Evolutionary conservation across 2,797 vertebrate genomes (phyloP), one percentile per base, ranked within the genome.

Genomic region (Sebastes iracundus): DNA sequence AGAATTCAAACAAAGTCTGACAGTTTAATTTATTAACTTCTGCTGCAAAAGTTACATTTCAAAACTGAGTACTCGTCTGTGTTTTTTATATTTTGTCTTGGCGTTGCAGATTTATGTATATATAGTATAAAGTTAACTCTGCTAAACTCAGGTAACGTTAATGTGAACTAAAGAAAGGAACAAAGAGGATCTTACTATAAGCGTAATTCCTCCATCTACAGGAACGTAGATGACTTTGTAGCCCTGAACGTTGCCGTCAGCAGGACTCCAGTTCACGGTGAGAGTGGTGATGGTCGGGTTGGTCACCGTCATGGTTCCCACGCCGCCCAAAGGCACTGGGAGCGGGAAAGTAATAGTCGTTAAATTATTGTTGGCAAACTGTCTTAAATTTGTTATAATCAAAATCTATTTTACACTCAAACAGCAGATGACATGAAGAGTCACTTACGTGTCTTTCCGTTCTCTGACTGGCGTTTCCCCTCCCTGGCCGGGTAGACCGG

Each of bases 241-340:
- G 11, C 99, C 98, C 82, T 97, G 98, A 23, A 99, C 98, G 32
- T 98, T 97, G 1, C 98, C 98, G 1, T 97, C 98, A 0, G 98
- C 98, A 0, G 97, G 96, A 18, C 97, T 95, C 98, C 98, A 99
- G 71, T 86, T 92, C 0, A 98, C 98, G 1, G 96, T 97, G 61
- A 99, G 97, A 4, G 97, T 97, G 32, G 97, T 98, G 89, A 98
- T 97, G 79, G 97, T 98, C 14, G 97, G 96, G 71, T 96, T 95
- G 6, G 93, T 97, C 70, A 99, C 96, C 83, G 83, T 94, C 79
- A 99, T 94, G 66, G 96, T 97, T 63, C 92, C 94, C 52, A 98
- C 97, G 66, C 98, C 98, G 22, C 97, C 95, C 78, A 98, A 88
- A 87, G 98, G 97, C 88, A 97, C 98, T 99, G 58, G 1, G 9